phyloP scores from a whole-genome alignment of 2,113 vertebrate genomes.

The Pongo pygmaeus region DNA sequence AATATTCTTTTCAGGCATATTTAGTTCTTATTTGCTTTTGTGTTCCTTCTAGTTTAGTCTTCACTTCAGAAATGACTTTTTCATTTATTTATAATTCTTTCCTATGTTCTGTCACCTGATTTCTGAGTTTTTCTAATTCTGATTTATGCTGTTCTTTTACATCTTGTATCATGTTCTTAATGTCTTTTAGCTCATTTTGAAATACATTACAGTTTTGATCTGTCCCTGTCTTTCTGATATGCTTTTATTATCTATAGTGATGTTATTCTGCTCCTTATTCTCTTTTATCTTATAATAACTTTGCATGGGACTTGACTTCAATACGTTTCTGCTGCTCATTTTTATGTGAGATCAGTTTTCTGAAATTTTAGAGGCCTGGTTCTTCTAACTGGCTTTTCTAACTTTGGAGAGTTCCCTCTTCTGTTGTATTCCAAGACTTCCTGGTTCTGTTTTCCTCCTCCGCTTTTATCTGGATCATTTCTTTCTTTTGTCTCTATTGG shows the following conservation, averaged over 20 bases:
- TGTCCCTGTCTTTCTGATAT: slow-evolving; percentile 30
- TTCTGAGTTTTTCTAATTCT: slow-evolving; percentile 55
- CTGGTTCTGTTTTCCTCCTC: not conserved
- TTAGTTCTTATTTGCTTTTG: not conserved
- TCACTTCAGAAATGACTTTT: slow-evolving; percentile 34
- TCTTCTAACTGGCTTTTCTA: not conserved
- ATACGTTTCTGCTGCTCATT: slow-evolving; percentile 13
- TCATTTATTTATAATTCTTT: slow-evolving; percentile 59
- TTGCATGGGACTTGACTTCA: slow-evolving; percentile 37
- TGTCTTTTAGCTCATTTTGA: slow-evolving; percentile 52
- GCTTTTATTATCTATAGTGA: slow-evolving; percentile 47
- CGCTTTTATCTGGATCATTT: not conserved
- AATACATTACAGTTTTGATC: slow-evolving; percentile 60
- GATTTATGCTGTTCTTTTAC: slow-evolving; percentile 43
- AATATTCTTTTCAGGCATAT: not conserved
- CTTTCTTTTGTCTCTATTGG: not conserved
- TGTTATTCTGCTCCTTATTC: slow-evolving; percentile 29
- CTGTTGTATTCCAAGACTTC: not conserved
- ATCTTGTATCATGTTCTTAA: slow-evolving; percentile 56
- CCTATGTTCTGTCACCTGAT: slow-evolving; percentile 33
- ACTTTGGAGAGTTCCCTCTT: not conserved
- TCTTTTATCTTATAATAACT: slow-evolving; percentile 58
- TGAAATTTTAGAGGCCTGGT: not conserved
- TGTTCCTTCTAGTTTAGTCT: not conserved
- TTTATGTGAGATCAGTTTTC: slow-evolving; percentile 39